Evolutionary conservation across 2,797 vertebrate species (phyloP).

Genomic region (Rhynchotus rufescens): DNA sequence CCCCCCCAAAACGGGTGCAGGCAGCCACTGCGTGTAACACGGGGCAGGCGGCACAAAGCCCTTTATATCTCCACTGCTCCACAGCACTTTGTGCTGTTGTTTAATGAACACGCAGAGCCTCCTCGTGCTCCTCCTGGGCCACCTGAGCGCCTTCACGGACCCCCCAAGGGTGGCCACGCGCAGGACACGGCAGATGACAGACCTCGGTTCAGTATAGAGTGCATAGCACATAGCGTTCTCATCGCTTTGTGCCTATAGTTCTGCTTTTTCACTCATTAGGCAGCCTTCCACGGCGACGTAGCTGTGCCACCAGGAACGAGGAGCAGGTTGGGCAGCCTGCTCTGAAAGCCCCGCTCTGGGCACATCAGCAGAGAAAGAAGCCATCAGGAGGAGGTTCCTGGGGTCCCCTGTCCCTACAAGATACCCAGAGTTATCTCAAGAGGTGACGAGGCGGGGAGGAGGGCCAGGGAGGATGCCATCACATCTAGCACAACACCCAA

Average conservation of each 20-base stretch:
- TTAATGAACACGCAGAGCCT: background rate
- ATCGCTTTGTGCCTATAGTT: background rate
- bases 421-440: background rate
- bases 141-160: background rate
- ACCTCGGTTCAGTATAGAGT: background rate
- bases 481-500: background rate
- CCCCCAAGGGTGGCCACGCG: background rate
- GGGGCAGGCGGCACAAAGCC: background rate
- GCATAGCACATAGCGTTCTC: background rate
- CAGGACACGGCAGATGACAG: background rate
- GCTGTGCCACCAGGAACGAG: background rate
- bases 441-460: background rate
- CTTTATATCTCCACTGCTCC: background rate
- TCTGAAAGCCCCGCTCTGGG: background rate
- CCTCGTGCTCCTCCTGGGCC: accelerated
- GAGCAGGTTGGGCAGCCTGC: background rate
- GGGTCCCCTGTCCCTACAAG: background rate
- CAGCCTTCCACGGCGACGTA: background rate
- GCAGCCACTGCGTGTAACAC: background rate
- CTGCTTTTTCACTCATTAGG: background rate
- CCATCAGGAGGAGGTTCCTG: background rate
- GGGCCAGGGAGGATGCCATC: background rate
- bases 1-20: background rate
- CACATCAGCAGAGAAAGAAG: background rate
- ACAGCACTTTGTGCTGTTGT: background rate